Conservation (phyloP, 2,888 invertebrate species). For the Lissocephala sabroskyi region DNA sequence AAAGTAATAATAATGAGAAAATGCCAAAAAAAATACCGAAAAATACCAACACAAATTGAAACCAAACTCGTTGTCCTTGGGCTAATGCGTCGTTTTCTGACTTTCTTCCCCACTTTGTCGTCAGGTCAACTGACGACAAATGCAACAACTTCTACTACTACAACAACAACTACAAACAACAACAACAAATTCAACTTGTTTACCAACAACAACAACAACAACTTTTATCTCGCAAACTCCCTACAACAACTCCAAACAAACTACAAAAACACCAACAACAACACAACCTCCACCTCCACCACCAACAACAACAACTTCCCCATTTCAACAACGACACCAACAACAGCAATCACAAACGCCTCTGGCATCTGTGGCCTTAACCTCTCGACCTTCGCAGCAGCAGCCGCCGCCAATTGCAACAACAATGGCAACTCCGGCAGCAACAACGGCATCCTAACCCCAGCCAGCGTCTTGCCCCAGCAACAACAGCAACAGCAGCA, state of each 20-base stretch:
- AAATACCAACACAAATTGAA: constrained; percentile 11
- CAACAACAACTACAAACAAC: constrained; percentile 37
- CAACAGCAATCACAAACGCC: constrained; percentile 67
- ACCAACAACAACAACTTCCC: constrained; percentile 30
- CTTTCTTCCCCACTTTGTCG: constrained; percentile 73
- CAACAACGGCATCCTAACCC: constrained; percentile 14
- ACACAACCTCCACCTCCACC: constrained; percentile 11
- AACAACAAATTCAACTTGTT: constrained; percentile 46
- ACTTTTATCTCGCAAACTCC: no score
- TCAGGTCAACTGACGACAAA: constrained; percentile 74
- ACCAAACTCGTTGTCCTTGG: constrained; percentile 68
- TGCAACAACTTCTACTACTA: constrained; percentile 66
- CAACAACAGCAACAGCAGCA: constrained; percentile 23
- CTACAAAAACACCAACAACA: constrained; percentile 33
- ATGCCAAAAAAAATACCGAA: constrained; percentile 20
- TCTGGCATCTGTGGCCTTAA: constrained; percentile 69
- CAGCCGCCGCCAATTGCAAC: constrained; percentile 64
- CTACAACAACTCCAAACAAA: constrained; percentile 54
- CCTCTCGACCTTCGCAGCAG: constrained; percentile 69
- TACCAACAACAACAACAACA: constrained; percentile 46
- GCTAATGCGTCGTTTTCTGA: constrained; percentile 74
- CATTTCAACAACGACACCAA: no score
- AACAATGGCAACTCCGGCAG: constrained; percentile 14
- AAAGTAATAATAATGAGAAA: constrained; percentile 21
- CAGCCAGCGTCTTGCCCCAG: constrained; percentile 29